Percentiles rank a stretch among this genome's conserved stretches.
Conservation (phyloP, 2,888 invertebrate genomes). For the Punctoribates punctum region DNA sequence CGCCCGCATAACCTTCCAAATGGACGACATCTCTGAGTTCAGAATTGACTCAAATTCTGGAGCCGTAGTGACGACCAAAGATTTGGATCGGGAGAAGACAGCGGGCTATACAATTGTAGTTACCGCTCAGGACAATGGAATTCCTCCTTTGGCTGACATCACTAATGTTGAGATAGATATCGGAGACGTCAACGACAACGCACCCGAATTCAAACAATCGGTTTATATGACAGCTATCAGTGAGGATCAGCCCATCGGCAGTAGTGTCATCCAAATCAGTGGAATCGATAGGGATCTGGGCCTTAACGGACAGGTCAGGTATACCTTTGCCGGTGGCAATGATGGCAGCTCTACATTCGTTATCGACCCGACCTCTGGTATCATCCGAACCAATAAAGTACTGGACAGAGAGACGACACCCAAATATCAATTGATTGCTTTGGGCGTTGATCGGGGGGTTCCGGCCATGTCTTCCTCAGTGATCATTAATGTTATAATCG, state of each 20-base stretch:
- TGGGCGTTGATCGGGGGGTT: conserved; percentile 84
- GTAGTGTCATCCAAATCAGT: conserved; percentile 54
- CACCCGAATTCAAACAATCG: conserved; percentile 59
- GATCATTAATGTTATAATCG: conserved; percentile 63
- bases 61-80: conserved; percentile 78
- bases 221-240: conserved; percentile 76
- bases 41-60: conserved; percentile 88
- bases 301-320: conserved; percentile 73
- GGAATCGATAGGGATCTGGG: conserved; percentile 82
- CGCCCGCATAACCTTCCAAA: conserved; percentile 62
- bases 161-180: conserved; percentile 93
- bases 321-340: conserved; percentile 50
- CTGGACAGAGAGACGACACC: conserved; percentile 87
- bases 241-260: conserved; percentile 80
- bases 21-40: conserved; percentile 62
- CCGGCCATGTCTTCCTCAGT: conserved; percentile 60
- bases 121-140: conserved; percentile 87
- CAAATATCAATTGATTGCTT: conserved; percentile 75
- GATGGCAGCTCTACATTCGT: conserved; percentile 82
- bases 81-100: conserved; percentile 76
- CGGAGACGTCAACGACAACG: conserved; percentile 92
- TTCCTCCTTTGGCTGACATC: conserved; percentile 82
- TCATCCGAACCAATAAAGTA: conserved; percentile 79
- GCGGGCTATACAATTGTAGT: conserved; percentile 80
- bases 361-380: conserved; percentile 86